Conservation (phyloP, 35 echinoderm and acorn worm genomes). For the Hemicentrotus pulcherrimus region DNA sequence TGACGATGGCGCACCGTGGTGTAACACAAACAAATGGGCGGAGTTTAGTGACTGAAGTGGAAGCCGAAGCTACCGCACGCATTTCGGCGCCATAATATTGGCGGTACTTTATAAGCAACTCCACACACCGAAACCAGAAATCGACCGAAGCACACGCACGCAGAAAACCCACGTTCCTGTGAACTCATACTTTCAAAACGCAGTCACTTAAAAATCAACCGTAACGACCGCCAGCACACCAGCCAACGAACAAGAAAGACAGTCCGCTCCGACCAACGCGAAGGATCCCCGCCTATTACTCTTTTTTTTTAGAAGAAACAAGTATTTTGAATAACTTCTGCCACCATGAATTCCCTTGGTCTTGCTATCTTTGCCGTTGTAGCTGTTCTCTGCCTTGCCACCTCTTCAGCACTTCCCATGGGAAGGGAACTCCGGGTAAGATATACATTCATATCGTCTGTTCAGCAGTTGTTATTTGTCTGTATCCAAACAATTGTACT, state of each 20-base stretch:
- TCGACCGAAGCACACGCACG: background rate
- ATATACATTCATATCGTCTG: background rate
- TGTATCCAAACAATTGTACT: background rate
- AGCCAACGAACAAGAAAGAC: background rate
- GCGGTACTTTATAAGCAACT: background rate
- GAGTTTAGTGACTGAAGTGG: background rate
- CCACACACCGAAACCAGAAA: background rate
- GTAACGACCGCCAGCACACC: background rate
- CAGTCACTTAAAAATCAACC: background rate
- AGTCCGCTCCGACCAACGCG: background rate
- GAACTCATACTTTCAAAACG: background rate
- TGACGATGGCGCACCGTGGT: background rate
- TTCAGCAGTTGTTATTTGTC: background rate
- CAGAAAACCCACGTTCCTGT: background rate
- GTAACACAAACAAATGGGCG: background rate
- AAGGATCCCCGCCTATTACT: background rate
- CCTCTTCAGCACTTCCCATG: background rate
- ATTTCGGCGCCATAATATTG: background rate
- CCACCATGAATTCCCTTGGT: background rate
- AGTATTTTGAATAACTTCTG: background rate
- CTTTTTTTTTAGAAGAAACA: background rate
- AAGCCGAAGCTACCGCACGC: background rate
- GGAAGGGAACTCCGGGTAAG: background rate
- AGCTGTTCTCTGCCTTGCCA: background rate
- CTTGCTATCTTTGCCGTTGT: background rate